phyloP scores from a whole-genome alignment of 2,797 vertebrate species.

The Jordanella pulchra region DNA sequence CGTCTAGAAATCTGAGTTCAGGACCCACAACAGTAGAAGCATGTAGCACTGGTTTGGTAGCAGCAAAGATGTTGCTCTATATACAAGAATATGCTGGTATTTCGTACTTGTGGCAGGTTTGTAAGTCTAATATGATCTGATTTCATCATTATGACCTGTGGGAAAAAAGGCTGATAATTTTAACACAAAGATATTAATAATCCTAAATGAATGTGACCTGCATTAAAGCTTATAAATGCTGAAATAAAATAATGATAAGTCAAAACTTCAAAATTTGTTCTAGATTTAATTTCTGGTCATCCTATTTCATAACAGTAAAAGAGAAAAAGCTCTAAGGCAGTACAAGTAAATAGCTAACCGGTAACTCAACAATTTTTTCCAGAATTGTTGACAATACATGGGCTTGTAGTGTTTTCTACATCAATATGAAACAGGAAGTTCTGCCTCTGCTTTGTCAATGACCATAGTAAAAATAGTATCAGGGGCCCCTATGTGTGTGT shows the following conservation, averaged over 20 bases:
- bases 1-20: neutral
- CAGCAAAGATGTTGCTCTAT: slow-evolving; percentile 8
- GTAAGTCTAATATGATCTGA: neutral
- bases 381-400: slow-evolving; percentile 18
- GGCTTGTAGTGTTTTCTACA: slow-evolving; percentile 1
- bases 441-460: slow-evolving; percentile 7
- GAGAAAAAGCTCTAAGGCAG: neutral
- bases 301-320: too few relatives aligned
- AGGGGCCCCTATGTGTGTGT: neutral
- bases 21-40: slow-evolving; percentile 3
- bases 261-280: neutral
- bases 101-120: neutral
- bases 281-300: too few relatives aligned
- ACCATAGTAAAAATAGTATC: slow-evolving; percentile 4
- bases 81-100: neutral
- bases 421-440: slow-evolving; percentile 5
- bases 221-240: neutral
- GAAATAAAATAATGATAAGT: neutral
- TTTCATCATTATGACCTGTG: neutral
- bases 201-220: neutral
- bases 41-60: neutral
- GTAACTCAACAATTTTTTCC: slow-evolving; percentile 1
- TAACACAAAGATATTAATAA: neutral
- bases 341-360: neutral
- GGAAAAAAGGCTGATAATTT: neutral